A percentile compares a stretch with the other conserved stretches of the same genome.
phyloP scores from a whole-genome alignment of 2,888 invertebrate genomes.

The Drosophila tripunctata region DNA sequence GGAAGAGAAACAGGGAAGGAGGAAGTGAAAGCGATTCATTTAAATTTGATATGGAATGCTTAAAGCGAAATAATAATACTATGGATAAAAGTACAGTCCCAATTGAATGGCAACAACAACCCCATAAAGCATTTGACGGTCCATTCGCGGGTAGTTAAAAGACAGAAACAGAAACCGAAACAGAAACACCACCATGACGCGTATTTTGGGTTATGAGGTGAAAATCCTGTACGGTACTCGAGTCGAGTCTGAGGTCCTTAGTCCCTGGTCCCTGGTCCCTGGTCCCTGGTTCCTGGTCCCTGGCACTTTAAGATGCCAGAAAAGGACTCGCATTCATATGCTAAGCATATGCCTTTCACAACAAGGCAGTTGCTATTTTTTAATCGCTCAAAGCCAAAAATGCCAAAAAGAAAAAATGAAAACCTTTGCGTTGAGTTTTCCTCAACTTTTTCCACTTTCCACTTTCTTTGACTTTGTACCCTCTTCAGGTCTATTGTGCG shows the following conservation, averaged over 20 bases:
- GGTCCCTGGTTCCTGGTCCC: too few species aligned
- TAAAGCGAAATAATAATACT: conserved; percentile 38
- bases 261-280: too few species aligned
- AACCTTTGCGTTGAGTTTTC: conserved; percentile 18
- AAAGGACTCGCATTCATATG: conserved; percentile 33
- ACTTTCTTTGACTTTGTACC: conserved; percentile 48
- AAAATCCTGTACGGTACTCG: conserved; percentile 56
- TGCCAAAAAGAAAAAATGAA: conserved; percentile 21
- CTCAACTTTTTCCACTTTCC: conserved; percentile 16
- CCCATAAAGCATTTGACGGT: conserved; percentile 74
- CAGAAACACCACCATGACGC: conserved; percentile 48
- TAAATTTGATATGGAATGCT: conserved; percentile 78
- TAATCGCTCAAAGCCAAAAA: conserved; percentile 77
- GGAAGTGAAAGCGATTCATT: conserved; percentile 65
- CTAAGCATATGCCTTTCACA: conserved; percentile 53
- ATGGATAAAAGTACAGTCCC: conserved; percentile 57
- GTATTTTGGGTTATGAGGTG: conserved; percentile 75
- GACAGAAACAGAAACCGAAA: conserved; percentile 13
- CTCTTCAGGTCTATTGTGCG: conserved; percentile 52
- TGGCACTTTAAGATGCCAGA: conserved; percentile 59
- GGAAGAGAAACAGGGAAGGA: conserved; percentile 17
- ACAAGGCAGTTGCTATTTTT: conserved; percentile 59
- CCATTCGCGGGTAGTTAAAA: conserved; percentile 75
- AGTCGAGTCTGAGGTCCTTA: conserved; percentile 6
- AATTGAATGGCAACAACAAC: conserved; percentile 49